A percentile compares a stretch with the other conserved stretches of the same genome.
phyloP scores from a whole-genome alignment of 35 echinoderm and acorn worm genomes.

The Lytechinus variegatus region DNA sequence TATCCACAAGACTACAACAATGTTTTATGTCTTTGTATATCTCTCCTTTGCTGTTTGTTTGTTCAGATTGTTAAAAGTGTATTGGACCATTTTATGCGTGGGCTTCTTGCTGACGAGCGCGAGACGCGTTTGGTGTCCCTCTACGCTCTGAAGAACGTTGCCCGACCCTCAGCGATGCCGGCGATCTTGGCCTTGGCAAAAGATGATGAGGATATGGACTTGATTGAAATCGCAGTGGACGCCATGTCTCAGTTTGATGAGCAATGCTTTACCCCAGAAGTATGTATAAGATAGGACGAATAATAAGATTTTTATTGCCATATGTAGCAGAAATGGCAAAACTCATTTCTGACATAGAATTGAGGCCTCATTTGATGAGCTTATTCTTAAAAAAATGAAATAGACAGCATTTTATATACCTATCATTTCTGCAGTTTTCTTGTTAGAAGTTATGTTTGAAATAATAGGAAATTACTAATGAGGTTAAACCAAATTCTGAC shows the following conservation, averaged over 20 bases:
- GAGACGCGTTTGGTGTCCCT: constrained; percentile 68
- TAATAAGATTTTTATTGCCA: no score
- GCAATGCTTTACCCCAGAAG: constrained; percentile 71
- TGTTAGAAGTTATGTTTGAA: no score
- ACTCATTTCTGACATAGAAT: no score
- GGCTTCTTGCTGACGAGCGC: constrained; percentile 61
- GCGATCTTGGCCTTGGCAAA: constrained; percentile 60
- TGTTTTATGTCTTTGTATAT: no score
- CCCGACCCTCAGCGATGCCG: constrained; percentile 59
- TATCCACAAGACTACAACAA: no score
- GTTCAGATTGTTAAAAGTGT: constrained; percentile 63
- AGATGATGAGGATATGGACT: constrained; percentile 67
- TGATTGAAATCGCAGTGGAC: constrained; percentile 77
- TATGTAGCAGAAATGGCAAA: no score
- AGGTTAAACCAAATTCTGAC: no score
- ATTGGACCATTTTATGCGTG: constrained; percentile 54
- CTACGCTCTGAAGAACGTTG: constrained; percentile 86
- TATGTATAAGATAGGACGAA: neutral
- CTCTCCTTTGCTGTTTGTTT: neutral
- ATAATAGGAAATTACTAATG: no score
- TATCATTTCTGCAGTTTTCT: no score
- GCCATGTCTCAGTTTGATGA: constrained; percentile 71
- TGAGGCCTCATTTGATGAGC: no score
- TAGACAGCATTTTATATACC: no score
- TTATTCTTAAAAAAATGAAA: no score